These are phyloP conservation scores for Bacillus rossius DNA, from an alignment of 1,140 invertebrate genomes.

Conservation along the genomic window DNA sequence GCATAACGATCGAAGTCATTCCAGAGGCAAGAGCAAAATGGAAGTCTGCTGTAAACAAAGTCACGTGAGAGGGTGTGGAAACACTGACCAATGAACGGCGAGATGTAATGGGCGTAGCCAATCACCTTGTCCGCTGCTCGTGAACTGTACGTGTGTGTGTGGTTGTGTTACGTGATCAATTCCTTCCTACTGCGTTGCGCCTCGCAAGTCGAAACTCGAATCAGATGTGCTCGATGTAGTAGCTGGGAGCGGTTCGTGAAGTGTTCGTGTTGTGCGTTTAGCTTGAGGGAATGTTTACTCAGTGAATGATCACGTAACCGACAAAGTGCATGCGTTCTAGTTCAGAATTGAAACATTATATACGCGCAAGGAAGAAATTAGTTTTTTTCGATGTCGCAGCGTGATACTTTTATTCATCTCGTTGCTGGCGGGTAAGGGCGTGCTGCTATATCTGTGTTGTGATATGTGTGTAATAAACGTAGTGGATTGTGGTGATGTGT, in stretches of 20 bases:
- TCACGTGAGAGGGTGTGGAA: constrained; percentile 1
- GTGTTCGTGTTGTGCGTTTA: not conserved
- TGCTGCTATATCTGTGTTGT: constrained; percentile 11
- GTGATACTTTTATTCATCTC: constrained; percentile 79
- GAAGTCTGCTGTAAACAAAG: constrained; percentile 10
- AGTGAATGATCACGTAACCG: no score
- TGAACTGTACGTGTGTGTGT: constrained; percentile 2
- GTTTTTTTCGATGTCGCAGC: constrained; percentile 27
- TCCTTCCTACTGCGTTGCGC: not conserved
- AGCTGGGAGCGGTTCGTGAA: not conserved
- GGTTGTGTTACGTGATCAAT: not conserved
- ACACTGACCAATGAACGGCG: constrained; percentile 5
- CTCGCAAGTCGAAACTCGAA: no score
- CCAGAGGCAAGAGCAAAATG: no score
- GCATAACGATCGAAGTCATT: no score
- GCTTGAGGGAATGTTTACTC: no score
- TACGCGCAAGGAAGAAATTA: no score
- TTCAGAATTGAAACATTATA: no score
- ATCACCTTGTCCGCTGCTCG: constrained; percentile 4
- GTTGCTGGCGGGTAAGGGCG: constrained; percentile 74
- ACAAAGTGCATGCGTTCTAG: no score
- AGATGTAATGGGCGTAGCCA: constrained; percentile 3
- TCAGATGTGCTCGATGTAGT: not conserved
- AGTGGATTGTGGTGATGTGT: not conserved
- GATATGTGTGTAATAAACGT: not conserved